Evolutionary conservation across 2,888 invertebrate genomes (phyloP), one percentile per base, ranked within the genome.

Genomic region (Stegana nigrithorax): DNA sequence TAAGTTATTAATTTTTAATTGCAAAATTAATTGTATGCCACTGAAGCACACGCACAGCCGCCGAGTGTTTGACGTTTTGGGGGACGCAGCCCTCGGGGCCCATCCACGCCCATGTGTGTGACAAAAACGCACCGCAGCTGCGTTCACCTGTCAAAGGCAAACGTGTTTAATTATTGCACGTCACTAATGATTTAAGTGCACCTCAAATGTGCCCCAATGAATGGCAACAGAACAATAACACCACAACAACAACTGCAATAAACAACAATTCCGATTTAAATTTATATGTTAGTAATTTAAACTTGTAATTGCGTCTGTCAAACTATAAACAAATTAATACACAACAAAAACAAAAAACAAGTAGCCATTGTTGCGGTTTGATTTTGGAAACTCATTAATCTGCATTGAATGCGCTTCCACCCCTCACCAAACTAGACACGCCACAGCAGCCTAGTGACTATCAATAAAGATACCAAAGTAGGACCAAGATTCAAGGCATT

Each of bases 311-410:
- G 29, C 66, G 42, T 58, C 59, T 25, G 53, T 47, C 39, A 39
- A 17, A n/a, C n/a, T n/a, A n/a, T n/a, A n/a, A n/a, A n/a, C n/a
- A n/a, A 67, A 67, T 70, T 61, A 60, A 64, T 67, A 58, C 51
- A 60, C 63, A 71, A 65, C 10, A 39, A 39, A 39, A 39, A 36
- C 10, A 36, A 36, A 10, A n/a, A n/a, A n/a, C n/a, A n/a, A n/a
- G n/a, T n/a, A n/a, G n/a, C n/a, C n/a, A n/a, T 62, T 61, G 58
- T 63, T 66, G 53, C 63, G 67, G 74, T 71, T 67, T 67, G 60
- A n/a, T 42, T 42, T 42, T 42, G 42, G 17, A n/a, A n/a, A n/a
- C n/a, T n/a, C n/a, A n/a, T n/a, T n/a, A n/a, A n/a, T n/a, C n/a
- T n/a, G n/a, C n/a, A n/a, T n/a, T n/a, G n/a, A n/a, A n/a, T n/a